phyloP scores from a whole-genome alignment of 2,888 invertebrate species.

The Lypha dubia region DNA sequence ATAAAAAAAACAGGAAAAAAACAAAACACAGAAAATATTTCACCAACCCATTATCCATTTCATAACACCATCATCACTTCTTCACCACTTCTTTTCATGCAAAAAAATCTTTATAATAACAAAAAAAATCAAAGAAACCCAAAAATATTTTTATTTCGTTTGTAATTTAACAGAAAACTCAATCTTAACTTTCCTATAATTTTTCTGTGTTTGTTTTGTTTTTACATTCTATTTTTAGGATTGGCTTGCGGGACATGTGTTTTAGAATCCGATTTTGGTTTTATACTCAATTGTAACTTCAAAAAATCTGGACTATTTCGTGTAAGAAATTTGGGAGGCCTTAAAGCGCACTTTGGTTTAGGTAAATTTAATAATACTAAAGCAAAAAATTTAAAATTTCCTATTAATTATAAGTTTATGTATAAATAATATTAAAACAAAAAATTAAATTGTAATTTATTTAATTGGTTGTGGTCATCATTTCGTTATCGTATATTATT shows the following conservation, averaged over 20 bases:
- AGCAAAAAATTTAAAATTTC: conserved; percentile 10
- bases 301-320: conserved; percentile 95
- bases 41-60: background rate
- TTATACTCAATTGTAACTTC: conserved; percentile 95
- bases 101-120: background rate
- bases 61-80: conserved; percentile 2
- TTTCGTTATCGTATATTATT: no score
- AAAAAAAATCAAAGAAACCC: background rate
- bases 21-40: conserved; percentile 62
- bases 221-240: conserved; percentile 83
- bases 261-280: conserved; percentile 94
- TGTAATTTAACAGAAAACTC: background rate
- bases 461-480: conserved; percentile 16
- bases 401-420: no score
- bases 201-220: conserved; percentile 82
- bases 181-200: conserved; percentile 63
- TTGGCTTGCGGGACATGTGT: conserved; percentile 91
- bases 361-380: conserved; percentile 87
- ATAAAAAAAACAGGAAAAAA: conserved; percentile 26
- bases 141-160: conserved; percentile 19
- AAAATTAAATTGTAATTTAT: conserved; percentile 6
- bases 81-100: conserved; percentile 13
- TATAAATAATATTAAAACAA: background rate
- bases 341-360: conserved; percentile 95
- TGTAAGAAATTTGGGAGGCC: conserved; percentile 94